A percentile compares a stretch with the other conserved stretches of the same genome.
These are phyloP conservation scores for Phaethon lepturus DNA, from an alignment of 2,113 vertebrate species.

Conservation along the genomic window DNA sequence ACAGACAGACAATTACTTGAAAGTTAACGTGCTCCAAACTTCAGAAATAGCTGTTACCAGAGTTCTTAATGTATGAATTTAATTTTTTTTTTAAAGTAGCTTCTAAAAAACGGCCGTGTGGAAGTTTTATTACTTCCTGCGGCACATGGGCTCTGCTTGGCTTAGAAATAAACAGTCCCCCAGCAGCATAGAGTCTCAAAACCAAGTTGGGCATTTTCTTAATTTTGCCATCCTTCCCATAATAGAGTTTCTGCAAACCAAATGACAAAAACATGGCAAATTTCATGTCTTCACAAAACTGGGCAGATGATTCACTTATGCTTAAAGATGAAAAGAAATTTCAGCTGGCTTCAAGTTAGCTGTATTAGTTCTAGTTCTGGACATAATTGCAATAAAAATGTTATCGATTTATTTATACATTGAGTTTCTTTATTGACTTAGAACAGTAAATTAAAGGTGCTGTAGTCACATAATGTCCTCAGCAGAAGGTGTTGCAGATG, in stretches of 20 bases:
- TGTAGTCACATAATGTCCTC: background rate
- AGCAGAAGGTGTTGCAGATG: background rate
- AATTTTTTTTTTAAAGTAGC: background rate
- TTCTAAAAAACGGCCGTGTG: background rate
- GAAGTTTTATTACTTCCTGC: background rate
- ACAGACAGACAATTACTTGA: background rate
- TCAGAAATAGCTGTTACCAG: background rate
- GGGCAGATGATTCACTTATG: background rate
- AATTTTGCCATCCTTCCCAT: background rate
- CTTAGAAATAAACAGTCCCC: background rate
- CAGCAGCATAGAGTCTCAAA: background rate
- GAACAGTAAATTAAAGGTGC: background rate
- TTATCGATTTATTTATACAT: background rate
- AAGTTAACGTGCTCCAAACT: background rate
- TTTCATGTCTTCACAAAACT: background rate
- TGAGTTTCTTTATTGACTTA: background rate
- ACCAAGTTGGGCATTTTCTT: background rate
- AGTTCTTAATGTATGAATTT: background rate
- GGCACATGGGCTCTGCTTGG: background rate
- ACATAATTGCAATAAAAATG: background rate
- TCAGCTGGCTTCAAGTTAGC: background rate
- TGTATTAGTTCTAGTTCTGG: background rate
- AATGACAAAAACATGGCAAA: background rate
- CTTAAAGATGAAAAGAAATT: background rate
- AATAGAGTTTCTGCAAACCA: background rate